Percentiles rank a stretch among this genome's conserved stretches.
Evolutionary conservation across 2,113 vertebrate genomes (phyloP).

Genomic region (Aphyosemion australe): DNA sequence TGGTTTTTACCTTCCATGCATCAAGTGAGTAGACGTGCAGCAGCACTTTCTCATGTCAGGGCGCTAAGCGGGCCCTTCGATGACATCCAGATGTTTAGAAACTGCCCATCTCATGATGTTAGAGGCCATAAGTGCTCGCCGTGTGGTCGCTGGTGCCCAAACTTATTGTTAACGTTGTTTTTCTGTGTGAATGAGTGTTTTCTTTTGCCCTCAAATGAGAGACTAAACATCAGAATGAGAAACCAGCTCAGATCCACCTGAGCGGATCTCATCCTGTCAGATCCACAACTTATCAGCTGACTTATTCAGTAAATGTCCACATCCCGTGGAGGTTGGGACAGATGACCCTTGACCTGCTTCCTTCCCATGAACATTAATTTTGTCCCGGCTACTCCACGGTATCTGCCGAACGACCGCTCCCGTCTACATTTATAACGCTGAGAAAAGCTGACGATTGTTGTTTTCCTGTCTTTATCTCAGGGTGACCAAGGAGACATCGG

Average conservation of each 20-base stretch:
- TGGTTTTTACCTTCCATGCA: background rate
- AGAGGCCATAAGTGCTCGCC: slow-evolving; percentile 16
- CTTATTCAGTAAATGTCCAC: slow-evolving; percentile 37
- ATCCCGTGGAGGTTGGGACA: slow-evolving; percentile 34
- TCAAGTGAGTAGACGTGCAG: slow-evolving; percentile 52
- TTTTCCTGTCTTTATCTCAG: slow-evolving; percentile 74
- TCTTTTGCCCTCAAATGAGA: slow-evolving; percentile 18
- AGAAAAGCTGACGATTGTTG: slow-evolving; percentile 50
- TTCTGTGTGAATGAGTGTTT: background rate
- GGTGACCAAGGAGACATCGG: slow-evolving; percentile 90
- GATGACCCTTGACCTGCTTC: slow-evolving; percentile 46
- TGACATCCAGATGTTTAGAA: slow-evolving; percentile 72
- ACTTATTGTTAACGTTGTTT: slow-evolving; percentile 3
- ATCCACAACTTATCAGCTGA: slow-evolving; percentile 32
- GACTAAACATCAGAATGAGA: slow-evolving; percentile 28
- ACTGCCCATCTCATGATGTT: slow-evolving; percentile 32
- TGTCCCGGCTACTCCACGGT: slow-evolving; percentile 30
- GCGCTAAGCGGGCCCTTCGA: slow-evolving; percentile 55
- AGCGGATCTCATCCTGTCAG: slow-evolving; percentile 15
- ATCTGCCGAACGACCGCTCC: background rate
- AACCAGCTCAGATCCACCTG: slow-evolving; percentile 1
- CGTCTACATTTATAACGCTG: slow-evolving; percentile 17
- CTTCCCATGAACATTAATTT: slow-evolving; percentile 32
- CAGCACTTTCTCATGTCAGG: slow-evolving; percentile 63
- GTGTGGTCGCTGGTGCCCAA: slow-evolving; percentile 17